A percentile compares a stretch with the other conserved stretches of the same genome.
phyloP scores from a whole-genome alignment of 2,797 vertebrate species.

The Florisuga fusca region DNA sequence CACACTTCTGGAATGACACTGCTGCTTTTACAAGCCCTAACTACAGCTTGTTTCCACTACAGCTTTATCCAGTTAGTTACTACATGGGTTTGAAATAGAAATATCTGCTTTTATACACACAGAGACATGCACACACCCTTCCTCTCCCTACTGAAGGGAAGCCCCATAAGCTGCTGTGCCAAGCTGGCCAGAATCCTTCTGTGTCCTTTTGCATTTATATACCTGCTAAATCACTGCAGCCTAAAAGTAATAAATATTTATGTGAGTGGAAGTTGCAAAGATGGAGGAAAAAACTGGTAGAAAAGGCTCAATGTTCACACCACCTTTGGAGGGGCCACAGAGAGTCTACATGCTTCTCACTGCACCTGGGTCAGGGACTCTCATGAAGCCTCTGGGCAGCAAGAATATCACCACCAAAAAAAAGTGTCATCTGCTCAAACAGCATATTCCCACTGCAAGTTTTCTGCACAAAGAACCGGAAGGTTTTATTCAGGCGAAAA shows the following conservation, averaged over 20 bases:
- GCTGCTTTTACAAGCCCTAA: background rate
- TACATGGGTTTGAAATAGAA: background rate
- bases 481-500: background rate
- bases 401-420: background rate
- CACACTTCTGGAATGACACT: slow-evolving; percentile 20
- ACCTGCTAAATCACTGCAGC: background rate
- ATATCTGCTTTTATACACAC: background rate
- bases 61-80: background rate
- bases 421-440: background rate
- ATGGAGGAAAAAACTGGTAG: background rate
- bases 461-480: background rate
- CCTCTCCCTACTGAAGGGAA: background rate
- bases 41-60: slow-evolving; percentile 4
- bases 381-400: background rate
- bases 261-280: background rate
- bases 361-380: background rate
- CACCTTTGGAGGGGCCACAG: background rate
- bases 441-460: background rate
- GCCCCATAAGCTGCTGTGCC: background rate
- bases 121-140: fast-evolving
- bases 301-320: background rate
- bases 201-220: background rate
- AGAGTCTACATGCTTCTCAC: background rate
- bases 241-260: background rate
- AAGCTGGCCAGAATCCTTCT: background rate